These are phyloP conservation scores for Drosophila ochracea DNA, from an alignment of 2,888 invertebrate species.

Conservation along the genomic window DNA sequence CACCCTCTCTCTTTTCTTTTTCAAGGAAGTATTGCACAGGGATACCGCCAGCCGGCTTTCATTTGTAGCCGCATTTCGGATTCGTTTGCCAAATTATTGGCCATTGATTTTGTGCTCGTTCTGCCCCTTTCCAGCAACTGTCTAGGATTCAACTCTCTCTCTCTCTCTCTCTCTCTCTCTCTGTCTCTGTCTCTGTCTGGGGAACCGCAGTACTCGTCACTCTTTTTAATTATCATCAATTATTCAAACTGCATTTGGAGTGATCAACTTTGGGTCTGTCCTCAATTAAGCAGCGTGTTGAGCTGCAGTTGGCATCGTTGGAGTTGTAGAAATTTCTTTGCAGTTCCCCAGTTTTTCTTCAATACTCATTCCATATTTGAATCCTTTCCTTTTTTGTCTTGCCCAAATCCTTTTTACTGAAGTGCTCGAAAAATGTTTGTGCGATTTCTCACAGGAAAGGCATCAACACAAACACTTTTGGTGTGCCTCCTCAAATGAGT, in stretches of 20 bases:
- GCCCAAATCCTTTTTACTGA: conserved; percentile 42
- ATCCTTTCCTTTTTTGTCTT: not conserved
- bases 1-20: not conserved
- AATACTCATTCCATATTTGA: conserved; percentile 7
- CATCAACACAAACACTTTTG: conserved; percentile 85
- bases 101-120: conserved; percentile 73
- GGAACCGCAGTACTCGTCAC: conserved; percentile 49
- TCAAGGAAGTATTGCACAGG: not conserved
- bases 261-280: conserved; percentile 84
- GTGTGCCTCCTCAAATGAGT: conserved; percentile 50
- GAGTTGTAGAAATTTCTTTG: conserved; percentile 5
- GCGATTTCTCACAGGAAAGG: conserved; percentile 85
- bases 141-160: conserved; percentile 1
- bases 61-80: conserved; percentile 63
- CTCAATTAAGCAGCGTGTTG: conserved; percentile 65
- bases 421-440: conserved; percentile 74
- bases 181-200: not conserved
- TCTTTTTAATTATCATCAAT: conserved; percentile 84
- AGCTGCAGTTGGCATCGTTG: conserved; percentile 32
- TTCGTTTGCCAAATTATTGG: conserved; percentile 81
- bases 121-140: conserved; percentile 28
- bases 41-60: conserved; percentile 33
- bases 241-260: conserved; percentile 85
- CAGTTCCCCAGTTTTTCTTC: not conserved
- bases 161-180: conserved; percentile 5